Base-by-base conservation (phyloP, 2,113 vertebrate species). In the Dermatemys mawii region DNA sequence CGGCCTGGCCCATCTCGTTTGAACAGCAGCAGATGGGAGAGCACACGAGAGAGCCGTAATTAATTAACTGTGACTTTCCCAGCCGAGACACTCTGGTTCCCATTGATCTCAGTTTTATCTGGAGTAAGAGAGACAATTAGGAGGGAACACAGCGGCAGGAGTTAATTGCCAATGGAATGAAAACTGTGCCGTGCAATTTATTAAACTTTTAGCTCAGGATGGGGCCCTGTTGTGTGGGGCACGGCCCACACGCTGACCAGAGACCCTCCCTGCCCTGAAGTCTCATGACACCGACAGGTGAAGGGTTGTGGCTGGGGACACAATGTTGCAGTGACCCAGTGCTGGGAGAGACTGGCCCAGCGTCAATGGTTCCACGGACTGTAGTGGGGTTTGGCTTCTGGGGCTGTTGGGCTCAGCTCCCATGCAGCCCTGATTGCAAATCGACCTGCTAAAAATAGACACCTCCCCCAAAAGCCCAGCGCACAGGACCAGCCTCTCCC, bases 111-210 rank as follows among this genome's bases (percentile, higher is more conserved):
- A 5, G 41, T 46, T 96, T 95, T 88, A 94, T 97, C 97, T 97
- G 97, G 94, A 98, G 97, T 95, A 96, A 97, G 97, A 93, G 95
- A 98, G 96, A 98, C 98, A 98, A 98, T 98, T 98, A 98, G 93
- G 96, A 97, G 83, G 81, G 95, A 97, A 89, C 87, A 49, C 22
- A 85, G 96, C 67, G 11, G 94, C 93, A 16, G 92, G 93, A 90
- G 97, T 97, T 98, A 98, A 98, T 98, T 98, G 97, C 96, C 93
- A 96, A 35, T 85, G 93, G 95, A 97, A 94, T 95, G 93, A 94
- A 97, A 97, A 89, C 88, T 29, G 53, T 92, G 97, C 35, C 97
- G 98, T 97, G 95, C 97, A 93, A 97, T 97, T 95, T 98, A 97
- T 98, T 97, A 96, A 95, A 95, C 83, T 97, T 97, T 95, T 95